Conservation (phyloP, 2,113 vertebrate species). For the Elgaria multicarinata region DNA sequence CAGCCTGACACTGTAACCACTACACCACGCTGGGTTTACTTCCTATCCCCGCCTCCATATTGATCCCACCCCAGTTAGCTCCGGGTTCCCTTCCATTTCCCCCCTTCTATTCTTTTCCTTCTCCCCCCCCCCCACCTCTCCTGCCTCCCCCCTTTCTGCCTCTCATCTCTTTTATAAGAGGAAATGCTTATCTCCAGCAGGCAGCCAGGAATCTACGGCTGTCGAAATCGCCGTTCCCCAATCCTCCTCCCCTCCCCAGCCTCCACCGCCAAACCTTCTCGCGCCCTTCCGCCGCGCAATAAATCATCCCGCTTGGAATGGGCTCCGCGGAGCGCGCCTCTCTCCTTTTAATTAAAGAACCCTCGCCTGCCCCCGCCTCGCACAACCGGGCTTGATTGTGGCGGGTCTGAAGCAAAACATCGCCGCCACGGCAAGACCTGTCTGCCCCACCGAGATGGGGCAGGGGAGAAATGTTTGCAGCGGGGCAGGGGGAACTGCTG, state of each 20-base stretch:
- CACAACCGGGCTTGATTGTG: too few species aligned
- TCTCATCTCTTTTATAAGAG: not conserved
- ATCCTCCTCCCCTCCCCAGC: not conserved
- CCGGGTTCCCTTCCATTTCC: not conserved
- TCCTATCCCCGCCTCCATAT: too few species aligned
- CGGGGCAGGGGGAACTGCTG: too few species aligned
- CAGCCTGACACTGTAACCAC: not conserved
- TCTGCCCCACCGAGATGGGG: not conserved
- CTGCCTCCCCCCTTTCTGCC: not conserved
- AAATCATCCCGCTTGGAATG: slow-evolving; percentile 27
- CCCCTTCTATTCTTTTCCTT: not conserved
- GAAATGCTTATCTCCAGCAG: not conserved
- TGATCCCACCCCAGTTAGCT: not conserved
- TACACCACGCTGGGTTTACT: too few species aligned
- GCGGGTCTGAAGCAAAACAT: not conserved
- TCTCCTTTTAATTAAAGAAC: slow-evolving; percentile 25
- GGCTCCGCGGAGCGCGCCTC: not conserved
- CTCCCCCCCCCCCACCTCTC: too few species aligned
- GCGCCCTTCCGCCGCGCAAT: not conserved
- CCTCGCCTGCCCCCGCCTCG: not conserved
- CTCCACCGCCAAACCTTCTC: not conserved
- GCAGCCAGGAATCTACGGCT: slow-evolving; percentile 10
- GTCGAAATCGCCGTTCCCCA: not conserved
- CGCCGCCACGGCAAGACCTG: too few species aligned
- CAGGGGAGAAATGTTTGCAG: not conserved